Evolutionary conservation across 2,113 vertebrate species (phyloP), one percentile per base, ranked within the genome.

Genomic region (Vimba vimba): DNA sequence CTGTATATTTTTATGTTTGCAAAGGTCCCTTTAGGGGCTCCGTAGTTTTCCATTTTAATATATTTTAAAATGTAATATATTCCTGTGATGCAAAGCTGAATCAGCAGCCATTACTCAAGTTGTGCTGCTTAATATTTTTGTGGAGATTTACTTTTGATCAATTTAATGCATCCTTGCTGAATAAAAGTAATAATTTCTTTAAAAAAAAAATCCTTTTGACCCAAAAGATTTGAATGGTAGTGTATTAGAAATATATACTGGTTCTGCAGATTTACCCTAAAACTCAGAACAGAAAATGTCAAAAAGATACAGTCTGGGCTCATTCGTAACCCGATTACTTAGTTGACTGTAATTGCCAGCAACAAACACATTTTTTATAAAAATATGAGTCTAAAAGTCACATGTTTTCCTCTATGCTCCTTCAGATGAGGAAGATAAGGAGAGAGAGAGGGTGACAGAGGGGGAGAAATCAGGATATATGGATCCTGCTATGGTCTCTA

Each of bases 371-470:
- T 1, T 43, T 27, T 79, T 43, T 43, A 23, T 39, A 60, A 23
- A 43, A 3, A 60, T 21, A 66, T n/a, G 39, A 33, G 6, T 81
- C 12, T 62, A n/a, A 43, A 11, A 43, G 27, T 64, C 45, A 11
- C 12, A 43, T 27, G 10, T 75, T 60, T 76, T 62, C 9, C 25
- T 82, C 10, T 77, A 25, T 55, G 3, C 64, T 82, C 39, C 33
- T 1, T 71, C 76, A 87, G 79, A 85, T 64, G 57, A 80, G 47
- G 77, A 73, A 25, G 86, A 84, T 30, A 83, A 59, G 27, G 82
- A 89, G 69, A 45, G 82, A 76, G 87, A 76, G 21, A 86, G 83
- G 23, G 78, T 69, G 57, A 86, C 55, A 33, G 86, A 45, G 52
- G 25, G 74, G n/a, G 81, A 89, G 36, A 71, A 60, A 50, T 66